Evolutionary conservation across 2,113 vertebrate species (phyloP).

Genomic region (Nipponia nippon): DNA sequence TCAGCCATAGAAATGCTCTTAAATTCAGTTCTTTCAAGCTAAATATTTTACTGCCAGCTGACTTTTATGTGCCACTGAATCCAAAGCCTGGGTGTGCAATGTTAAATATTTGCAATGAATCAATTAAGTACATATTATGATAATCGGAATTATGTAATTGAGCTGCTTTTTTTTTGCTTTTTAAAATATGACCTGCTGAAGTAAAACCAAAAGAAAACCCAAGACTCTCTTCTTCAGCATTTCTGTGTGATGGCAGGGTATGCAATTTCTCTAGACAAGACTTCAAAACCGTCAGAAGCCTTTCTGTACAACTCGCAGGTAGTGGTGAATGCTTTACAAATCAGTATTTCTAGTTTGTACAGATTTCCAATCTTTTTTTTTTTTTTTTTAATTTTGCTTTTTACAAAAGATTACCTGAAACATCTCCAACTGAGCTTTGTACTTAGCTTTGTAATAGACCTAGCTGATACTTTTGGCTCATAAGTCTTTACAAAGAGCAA

Average conservation of each 20-base stretch:
- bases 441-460: background rate
- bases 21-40: background rate
- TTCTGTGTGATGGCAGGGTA: background rate
- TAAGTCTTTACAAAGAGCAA: background rate
- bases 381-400: background rate
- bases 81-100: background rate
- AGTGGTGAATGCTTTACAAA: background rate
- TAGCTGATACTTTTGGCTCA: background rate
- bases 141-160: background rate
- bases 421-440: background rate
- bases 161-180: background rate
- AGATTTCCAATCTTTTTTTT: background rate
- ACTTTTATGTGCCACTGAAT: background rate
- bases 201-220: background rate
- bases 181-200: background rate
- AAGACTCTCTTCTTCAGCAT: background rate
- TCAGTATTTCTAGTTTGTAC: background rate
- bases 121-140: background rate
- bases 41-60: background rate
- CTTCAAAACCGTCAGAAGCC: background rate
- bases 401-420: background rate
- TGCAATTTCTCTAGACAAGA: background rate
- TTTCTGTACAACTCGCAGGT: background rate
- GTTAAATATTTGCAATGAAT: background rate
- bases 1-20: background rate